Percentiles rank a stretch among this genome's conserved stretches.
phyloP scores from a whole-genome alignment of 2,113 vertebrate species.

The Nanger granti region DNA sequence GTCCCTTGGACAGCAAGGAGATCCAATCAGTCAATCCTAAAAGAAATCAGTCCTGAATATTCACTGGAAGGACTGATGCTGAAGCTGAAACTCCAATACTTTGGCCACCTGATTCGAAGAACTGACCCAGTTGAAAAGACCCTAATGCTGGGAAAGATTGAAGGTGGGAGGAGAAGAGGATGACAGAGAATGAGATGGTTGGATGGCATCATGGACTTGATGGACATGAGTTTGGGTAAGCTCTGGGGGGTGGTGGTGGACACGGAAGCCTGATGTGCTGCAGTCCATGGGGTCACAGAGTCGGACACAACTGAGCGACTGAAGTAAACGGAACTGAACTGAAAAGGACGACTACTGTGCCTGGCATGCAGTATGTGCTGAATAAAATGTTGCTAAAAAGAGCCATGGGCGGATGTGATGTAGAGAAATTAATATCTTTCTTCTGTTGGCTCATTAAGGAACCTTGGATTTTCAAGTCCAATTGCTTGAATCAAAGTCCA shows the following conservation, averaged over 20 bases:
- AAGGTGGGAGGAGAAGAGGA: not conserved
- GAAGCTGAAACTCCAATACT: not conserved
- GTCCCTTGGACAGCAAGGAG: not conserved
- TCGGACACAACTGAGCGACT: fast-evolving
- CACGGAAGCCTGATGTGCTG: not conserved
- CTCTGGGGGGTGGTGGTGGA: not conserved
- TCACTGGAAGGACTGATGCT: not conserved
- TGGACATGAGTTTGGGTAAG: not conserved
- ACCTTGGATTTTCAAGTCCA: not conserved
- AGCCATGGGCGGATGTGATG: not conserved
- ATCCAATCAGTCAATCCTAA: not conserved
- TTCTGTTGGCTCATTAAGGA: not conserved
- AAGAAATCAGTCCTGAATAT: not conserved
- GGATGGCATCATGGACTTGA: not conserved
- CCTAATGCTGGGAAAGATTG: not conserved
- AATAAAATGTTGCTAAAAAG: not conserved
- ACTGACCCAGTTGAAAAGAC: not conserved
- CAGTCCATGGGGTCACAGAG: not conserved
- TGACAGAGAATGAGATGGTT: not conserved
- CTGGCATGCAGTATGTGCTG: not conserved
- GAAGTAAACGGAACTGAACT: not conserved
- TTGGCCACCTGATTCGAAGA: not conserved
- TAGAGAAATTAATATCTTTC: not conserved
- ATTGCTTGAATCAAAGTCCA: not conserved
- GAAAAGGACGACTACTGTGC: not conserved